Evolutionary conservation across 2,797 vertebrate genomes (phyloP), one percentile per base, ranked within the genome.

Genomic region (Cossypha heuglini): DNA sequence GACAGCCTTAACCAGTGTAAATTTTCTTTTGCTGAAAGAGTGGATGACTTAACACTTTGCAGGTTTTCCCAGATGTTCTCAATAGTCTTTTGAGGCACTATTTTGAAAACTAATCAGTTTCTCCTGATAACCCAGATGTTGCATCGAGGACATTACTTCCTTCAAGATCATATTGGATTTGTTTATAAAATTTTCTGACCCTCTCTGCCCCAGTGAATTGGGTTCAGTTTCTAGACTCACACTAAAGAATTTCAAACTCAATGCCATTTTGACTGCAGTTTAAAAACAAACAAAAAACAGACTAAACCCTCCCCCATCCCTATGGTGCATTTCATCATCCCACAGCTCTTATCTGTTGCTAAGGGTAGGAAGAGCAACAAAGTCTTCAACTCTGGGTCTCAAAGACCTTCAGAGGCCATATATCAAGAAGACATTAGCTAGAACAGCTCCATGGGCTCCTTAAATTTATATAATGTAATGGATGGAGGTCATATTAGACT

Each of bases 271-370:
- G 9, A 46, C 31, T 35, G 9, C 6, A 64, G 12, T 59, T 89
- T n/a, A 33, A 48, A 76, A 35, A 38, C 10, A 42, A 59, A 33
- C 9, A 13, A 76, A 26, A 55, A 19, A 2, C 4, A 11, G n/a
- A 26, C 5, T 11, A 15, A 13, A 16, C 6, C 9, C 3, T 14
- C 1, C 4, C 3, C 16, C 3, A 26, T 3, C 16, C 3, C 8
- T 26, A 10, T 9, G 11, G 13, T 13, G 7, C 5, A 31, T 22
- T 91, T 66, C 14, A 21, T n/a, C 31, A 37, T 52, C 19, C n/a
- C 8, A 26, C 5, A 68, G 10, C 15, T 73, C 10, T 77, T 62
- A 67, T 11, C 24, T 78, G 16, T 21, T 26, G 8, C 22, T 72
- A 49, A 42, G 8, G 7, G 13, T n/a, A 26, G 40, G 13, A 76